phyloP scores from a whole-genome alignment of 2,888 invertebrate species.

The Yponomeuta sedellus region DNA sequence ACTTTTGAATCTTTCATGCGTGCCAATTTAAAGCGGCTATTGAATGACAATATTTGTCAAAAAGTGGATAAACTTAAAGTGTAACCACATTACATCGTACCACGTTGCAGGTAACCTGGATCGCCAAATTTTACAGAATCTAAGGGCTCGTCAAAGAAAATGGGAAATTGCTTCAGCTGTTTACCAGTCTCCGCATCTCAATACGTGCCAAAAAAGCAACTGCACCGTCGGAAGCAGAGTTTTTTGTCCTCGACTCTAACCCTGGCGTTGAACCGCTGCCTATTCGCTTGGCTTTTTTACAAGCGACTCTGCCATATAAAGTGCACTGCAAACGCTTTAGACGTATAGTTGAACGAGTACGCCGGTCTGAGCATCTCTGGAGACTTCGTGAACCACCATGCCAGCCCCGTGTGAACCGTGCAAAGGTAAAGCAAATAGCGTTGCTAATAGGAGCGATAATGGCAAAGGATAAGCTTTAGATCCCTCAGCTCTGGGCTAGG shows the following conservation, averaged over 20 bases:
- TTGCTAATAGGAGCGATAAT: too few species aligned
- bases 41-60: too few species aligned
- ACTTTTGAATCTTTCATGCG: too few species aligned
- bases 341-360: background rate
- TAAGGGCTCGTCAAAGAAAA: background rate
- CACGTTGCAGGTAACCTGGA: too few species aligned
- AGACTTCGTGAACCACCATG: constrained; percentile 43
- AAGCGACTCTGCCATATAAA: background rate
- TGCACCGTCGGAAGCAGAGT: background rate
- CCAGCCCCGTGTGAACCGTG: constrained; percentile 75
- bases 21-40: too few species aligned
- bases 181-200: background rate
- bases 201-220: background rate
- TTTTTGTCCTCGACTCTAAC: background rate
- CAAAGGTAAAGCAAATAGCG: constrained; percentile 61
- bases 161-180: background rate
- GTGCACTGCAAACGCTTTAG: background rate
- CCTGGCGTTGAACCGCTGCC: background rate
- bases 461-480: too few species aligned
- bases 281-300: background rate
- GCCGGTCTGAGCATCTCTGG: background rate
- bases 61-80: too few species aligned
- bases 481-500: too few species aligned
- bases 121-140: background rate
- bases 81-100: too few species aligned